Evolutionary conservation across 1,140 invertebrate species (phyloP).

Genomic region (Parapsyche elsis): DNA sequence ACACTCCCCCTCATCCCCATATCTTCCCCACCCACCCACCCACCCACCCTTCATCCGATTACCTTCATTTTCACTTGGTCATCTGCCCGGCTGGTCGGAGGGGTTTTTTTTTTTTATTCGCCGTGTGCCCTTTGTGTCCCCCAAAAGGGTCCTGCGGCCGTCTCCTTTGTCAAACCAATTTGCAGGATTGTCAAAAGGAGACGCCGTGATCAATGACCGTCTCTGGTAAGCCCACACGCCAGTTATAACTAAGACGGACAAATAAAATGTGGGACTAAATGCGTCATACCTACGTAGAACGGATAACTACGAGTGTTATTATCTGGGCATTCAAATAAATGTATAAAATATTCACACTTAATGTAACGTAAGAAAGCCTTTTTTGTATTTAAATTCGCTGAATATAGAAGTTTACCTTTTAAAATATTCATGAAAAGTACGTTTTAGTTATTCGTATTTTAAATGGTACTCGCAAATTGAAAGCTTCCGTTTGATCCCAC

Average conservation of each 20-base stretch:
- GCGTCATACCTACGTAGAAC: too few relatives aligned
- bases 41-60: slow-evolving; percentile 48
- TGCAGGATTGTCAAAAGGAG: slow-evolving; percentile 52
- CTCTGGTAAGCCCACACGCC: slow-evolving; percentile 22
- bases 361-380: too few relatives aligned
- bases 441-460: too few relatives aligned
- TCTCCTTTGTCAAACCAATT: slow-evolving; percentile 53
- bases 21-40: neutral
- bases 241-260: neutral
- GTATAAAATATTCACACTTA: too few relatives aligned
- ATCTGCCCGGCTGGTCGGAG: slow-evolving; percentile 39
- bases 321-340: too few relatives aligned
- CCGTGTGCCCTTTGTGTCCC: slow-evolving; percentile 49
- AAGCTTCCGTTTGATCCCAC: too few relatives aligned
- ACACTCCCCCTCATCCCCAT: neutral
- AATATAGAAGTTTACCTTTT: too few relatives aligned
- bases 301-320: too few relatives aligned
- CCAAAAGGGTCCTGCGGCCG: slow-evolving; percentile 43
- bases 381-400: too few relatives aligned
- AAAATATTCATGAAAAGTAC: too few relatives aligned
- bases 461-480: too few relatives aligned
- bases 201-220: slow-evolving; percentile 50
- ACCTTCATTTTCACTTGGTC: slow-evolving; percentile 55
- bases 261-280: too few relatives aligned
- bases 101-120: slow-evolving; percentile 46